Base-by-base conservation (phyloP, 2,888 invertebrate genomes). In the Cremastinae sp. region DNA sequence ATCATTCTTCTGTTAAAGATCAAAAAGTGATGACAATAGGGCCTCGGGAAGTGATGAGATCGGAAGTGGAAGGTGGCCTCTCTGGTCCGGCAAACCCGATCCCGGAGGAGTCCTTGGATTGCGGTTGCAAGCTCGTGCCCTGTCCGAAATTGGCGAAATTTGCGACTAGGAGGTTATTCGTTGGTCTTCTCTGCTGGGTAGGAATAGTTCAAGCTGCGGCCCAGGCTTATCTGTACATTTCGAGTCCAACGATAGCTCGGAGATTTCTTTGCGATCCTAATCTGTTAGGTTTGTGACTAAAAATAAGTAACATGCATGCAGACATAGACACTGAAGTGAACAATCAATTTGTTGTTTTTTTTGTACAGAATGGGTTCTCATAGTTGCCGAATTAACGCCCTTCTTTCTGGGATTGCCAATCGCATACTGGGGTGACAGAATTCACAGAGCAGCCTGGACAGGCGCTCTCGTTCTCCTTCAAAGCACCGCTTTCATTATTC, bases 401-500 rank as follows among this genome's bases (percentile, higher is more conserved):
- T 91, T 92, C 1, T 20, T 92, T 2, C 87, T 92, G 41, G 93
- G 92, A 0, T 79, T 93, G 18, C 66, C 87, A 0, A 86, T 93
- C 12, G 91, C 93, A 5, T 92, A 92, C 81, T 93, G 92, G 91
- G 93, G 93, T 0, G 91, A 92, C 78, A 90, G 90, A 84, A 90
- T 92, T 41, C 93, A 93, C 84, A 90, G 92, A 68, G 91, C 91
- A 20, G 90, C 91, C 3, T 93, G 93, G 93, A 87, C 93, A 7
- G 92, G 93, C 53, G 91, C 90, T 2, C 85, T 92, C 0, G 89
- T 91, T 3, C 91, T 93, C 74, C 81, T 93, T 18, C 92, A 93
- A 81, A 90, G 92, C 0, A 85, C 90, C n/a, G 86, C 90, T 9
- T 91, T 91, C 75, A 83, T 92, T 20, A 78, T 90, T 12, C 85